A percentile compares a stretch with the other conserved stretches of the same genome.
phyloP scores from a whole-genome alignment of 1,140 invertebrate species.

The Drosophila elegans region DNA sequence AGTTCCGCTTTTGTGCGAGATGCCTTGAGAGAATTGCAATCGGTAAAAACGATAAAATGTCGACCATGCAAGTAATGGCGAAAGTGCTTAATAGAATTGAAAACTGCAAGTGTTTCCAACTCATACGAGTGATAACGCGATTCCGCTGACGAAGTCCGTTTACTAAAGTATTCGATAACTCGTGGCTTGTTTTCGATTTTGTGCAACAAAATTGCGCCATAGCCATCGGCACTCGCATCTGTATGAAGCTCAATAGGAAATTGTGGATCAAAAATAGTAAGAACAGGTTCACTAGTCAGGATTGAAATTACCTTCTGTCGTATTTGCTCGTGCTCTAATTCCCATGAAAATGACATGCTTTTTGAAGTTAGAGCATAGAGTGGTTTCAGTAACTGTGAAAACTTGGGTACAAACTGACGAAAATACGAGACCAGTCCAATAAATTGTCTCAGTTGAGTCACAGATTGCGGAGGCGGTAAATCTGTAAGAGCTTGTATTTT shows the following conservation, averaged over 20 bases:
- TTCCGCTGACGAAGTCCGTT: neutral
- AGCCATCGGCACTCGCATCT: conserved; percentile 2
- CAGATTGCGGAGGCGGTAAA: neutral
- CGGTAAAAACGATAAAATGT: neutral
- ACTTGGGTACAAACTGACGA: no score
- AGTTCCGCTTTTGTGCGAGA: no score
- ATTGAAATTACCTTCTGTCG: neutral
- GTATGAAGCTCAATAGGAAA: neutral
- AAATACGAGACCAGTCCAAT: neutral
- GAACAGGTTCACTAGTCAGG: neutral
- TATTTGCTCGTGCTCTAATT: neutral
- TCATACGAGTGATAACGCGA: neutral
- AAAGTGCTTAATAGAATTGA: neutral
- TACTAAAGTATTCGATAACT: neutral
- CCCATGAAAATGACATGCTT: neutral
- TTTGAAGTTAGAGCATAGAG: no score
- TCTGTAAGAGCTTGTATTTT: neutral
- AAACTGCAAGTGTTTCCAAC: neutral
- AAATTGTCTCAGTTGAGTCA: neutral
- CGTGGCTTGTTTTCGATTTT: neutral
- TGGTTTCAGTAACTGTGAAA: no score
- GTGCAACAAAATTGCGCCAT: neutral
- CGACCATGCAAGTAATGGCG: conserved; percentile 5
- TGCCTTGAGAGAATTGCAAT: neutral
- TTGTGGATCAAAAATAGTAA: neutral